phyloP scores from a whole-genome alignment of 1,140 invertebrate species.

The Galendromus occidentalis region DNA sequence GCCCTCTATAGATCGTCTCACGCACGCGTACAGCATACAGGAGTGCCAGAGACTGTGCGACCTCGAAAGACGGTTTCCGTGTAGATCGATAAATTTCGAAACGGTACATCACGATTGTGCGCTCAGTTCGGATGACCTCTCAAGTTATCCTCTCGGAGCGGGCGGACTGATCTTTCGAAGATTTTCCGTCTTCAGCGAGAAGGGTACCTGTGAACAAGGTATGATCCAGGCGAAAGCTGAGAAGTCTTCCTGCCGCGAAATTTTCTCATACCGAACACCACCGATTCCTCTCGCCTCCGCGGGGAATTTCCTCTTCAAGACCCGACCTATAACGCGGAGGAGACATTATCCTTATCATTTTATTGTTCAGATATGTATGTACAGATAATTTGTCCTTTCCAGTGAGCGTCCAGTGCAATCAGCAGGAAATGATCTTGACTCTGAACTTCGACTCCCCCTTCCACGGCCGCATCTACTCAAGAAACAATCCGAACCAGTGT shows the following conservation, averaged over 20 bases:
- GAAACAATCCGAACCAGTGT: slow-evolving; percentile 33
- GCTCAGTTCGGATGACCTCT: slow-evolving; percentile 31
- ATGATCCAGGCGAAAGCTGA: slow-evolving; percentile 7
- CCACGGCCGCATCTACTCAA: slow-evolving; percentile 34
- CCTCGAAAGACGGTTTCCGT: slow-evolving; percentile 30
- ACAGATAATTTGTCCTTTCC: too few relatives aligned
- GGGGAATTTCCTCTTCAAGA: not conserved
- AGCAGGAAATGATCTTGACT: slow-evolving; percentile 34
- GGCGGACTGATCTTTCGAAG: slow-evolving; percentile 15
- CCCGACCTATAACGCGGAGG: too few relatives aligned
- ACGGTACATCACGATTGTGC: slow-evolving; percentile 29
- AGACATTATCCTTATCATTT: too few relatives aligned
- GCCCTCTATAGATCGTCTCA: slow-evolving; percentile 28
- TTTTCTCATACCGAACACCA: too few relatives aligned
- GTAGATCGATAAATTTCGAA: slow-evolving; percentile 27
- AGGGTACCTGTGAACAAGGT: slow-evolving; percentile 33
- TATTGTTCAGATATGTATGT: too few relatives aligned
- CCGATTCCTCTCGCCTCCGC: too few relatives aligned
- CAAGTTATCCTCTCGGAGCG: slow-evolving; percentile 21
- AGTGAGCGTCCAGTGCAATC: slow-evolving; percentile 35
- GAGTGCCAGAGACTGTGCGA: slow-evolving; percentile 32
- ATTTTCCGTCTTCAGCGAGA: slow-evolving; percentile 32
- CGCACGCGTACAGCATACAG: slow-evolving; percentile 19
- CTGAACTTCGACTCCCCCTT: slow-evolving; percentile 32
- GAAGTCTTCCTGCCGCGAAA: too few relatives aligned